phyloP scores from a whole-genome alignment of 2,113 vertebrate species.

The Blennius ocellaris region DNA sequence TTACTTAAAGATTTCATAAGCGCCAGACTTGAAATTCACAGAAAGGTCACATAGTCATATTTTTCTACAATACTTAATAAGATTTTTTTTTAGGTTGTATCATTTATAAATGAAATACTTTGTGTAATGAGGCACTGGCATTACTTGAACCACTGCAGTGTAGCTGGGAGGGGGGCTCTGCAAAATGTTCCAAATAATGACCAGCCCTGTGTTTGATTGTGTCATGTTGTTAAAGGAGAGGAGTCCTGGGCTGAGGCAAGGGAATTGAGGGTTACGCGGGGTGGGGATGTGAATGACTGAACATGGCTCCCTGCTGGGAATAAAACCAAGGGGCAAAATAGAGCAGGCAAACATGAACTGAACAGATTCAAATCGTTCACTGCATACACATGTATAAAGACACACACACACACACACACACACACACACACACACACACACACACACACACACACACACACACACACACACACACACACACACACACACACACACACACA shows the following conservation, averaged over 20 bases:
- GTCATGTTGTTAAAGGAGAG: constrained; percentile 28
- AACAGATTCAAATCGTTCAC: constrained; percentile 34
- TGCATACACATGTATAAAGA: background rate
- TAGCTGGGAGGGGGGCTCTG: constrained; percentile 19
- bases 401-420: constrained; percentile 1
- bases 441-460: too few relatives aligned
- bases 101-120: constrained; percentile 65
- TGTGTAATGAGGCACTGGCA: constrained; percentile 45
- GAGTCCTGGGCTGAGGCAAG: background rate
- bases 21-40: constrained; percentile 49
- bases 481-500: too few relatives aligned
- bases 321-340: constrained; percentile 49
- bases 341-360: constrained; percentile 38
- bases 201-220: constrained; percentile 45
- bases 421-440: too few relatives aligned
- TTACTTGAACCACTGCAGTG: constrained; percentile 41
- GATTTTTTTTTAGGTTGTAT: constrained; percentile 54
- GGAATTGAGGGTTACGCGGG: background rate
- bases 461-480: too few relatives aligned
- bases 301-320: constrained; percentile 47
- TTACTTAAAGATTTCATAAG: constrained; percentile 60
- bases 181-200: constrained; percentile 43
- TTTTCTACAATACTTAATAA: constrained; percentile 58
- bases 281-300: constrained; percentile 18
- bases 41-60: constrained; percentile 62